Base-by-base conservation (phyloP, 2,797 vertebrate genomes). In the Etheostoma perlongum region DNA sequence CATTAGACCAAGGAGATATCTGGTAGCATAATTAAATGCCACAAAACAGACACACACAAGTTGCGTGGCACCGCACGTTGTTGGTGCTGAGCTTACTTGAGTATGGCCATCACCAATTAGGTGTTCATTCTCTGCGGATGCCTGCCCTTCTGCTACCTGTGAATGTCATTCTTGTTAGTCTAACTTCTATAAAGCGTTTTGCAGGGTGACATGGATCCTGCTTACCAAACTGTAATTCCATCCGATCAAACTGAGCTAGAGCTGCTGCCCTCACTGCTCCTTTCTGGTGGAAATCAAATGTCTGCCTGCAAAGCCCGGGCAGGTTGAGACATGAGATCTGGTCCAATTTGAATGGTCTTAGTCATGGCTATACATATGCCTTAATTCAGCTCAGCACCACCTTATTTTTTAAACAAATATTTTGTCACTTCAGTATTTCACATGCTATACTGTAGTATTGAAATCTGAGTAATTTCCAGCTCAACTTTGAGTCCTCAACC, bases 91-190 rank as follows among this genome's bases (percentile, higher is more conserved):
- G 53, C 69, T 62, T 40, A 59, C 36, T 40, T 11, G 36, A 68
- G 71, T 46, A 27, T 7, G 58, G 15, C 47, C 54, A 16, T 80
- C 78, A 76, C 61, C 75, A 80, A 86, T 87, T 80, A 77, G 46
- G 19, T 57, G 53, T 19, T 76, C 70, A 51, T 40, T 27, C 30
- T 63, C 62, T 55, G 46, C 73, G 48, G 63, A 57, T 49, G 40
- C 30, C n/a, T 70, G 59, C 74, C 48, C 53, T 25, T 59, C 63
- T 27, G 81, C 66, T 70, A 71, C 83, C 65, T 73, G 67, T 47
- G 25, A 89, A 86, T 72, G 77, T 76, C 85, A 80, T 3, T 57
- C 84, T 78, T 74, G 59, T 90, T 90, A 87, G 66, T 82, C 62
- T 76, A 58, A 61, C 79, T 73, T 72, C 66, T 61, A 4, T 27